Percentiles rank a stretch among this genome's conserved stretches.
These are phyloP conservation scores for Osmerus eperlanus DNA, from an alignment of 2,113 vertebrate genomes.

Conservation along the genomic window DNA sequence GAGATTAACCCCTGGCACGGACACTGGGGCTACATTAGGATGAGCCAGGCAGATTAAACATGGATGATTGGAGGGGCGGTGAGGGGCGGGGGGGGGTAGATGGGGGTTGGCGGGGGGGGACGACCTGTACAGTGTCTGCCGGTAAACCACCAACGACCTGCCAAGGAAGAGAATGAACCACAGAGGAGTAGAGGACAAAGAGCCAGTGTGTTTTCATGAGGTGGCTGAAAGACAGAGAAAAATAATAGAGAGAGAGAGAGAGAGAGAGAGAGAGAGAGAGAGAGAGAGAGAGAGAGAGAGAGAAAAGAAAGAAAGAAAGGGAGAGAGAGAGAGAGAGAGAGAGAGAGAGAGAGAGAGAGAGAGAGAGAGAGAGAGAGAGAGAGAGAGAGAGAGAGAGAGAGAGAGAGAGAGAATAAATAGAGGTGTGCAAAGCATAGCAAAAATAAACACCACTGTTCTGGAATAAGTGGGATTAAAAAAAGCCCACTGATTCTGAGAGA, in stretches of 20 bases:
- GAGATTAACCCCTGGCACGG: slow-evolving; percentile 30
- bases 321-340: neutral
- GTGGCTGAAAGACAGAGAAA: slow-evolving; percentile 7
- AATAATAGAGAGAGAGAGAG: neutral
- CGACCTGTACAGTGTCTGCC: neutral
- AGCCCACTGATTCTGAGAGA: neutral
- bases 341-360: neutral
- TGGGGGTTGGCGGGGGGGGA: neutral
- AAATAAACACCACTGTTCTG: slow-evolving; percentile 49
- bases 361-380: neutral
- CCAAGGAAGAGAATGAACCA: slow-evolving; percentile 32
- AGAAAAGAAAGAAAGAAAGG: slow-evolving; percentile 15
- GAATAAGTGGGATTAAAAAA: slow-evolving; percentile 26
- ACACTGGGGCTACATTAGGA: neutral
- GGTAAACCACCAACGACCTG: slow-evolving; percentile 22
- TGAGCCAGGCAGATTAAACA: slow-evolving; percentile 18
- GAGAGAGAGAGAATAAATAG: neutral
- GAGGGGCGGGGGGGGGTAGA: neutral
- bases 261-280: neutral
- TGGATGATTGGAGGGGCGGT: neutral
- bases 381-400: neutral
- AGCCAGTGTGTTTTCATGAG: slow-evolving; percentile 32
- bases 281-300: neutral
- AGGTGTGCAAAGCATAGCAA: slow-evolving; percentile 44
- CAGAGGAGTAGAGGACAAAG: slow-evolving; percentile 46